These are phyloP conservation scores for Cricetomys ansorgei DNA, from an alignment of 2,113 vertebrate genomes.

Conservation along the genomic window DNA sequence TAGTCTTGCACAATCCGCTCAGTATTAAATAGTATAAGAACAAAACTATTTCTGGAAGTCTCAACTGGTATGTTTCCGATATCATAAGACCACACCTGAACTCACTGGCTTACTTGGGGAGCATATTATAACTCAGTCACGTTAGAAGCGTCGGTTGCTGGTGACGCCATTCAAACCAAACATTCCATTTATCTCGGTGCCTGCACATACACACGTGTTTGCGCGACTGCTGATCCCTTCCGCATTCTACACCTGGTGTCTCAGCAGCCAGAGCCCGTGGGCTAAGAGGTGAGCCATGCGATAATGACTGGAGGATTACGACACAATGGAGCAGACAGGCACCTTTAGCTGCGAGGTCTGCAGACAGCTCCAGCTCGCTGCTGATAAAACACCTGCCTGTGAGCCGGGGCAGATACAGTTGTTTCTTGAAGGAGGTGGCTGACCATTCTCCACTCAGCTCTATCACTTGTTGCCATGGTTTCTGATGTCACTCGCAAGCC, in stretches of 20 bases:
- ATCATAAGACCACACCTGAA: neutral
- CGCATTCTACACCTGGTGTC: neutral
- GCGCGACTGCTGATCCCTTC: neutral
- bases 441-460: neutral
- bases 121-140: neutral
- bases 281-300: neutral
- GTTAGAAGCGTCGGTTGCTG: neutral
- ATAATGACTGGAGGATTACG: accelerated
- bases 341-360: neutral
- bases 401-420: neutral
- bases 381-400: neutral
- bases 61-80: neutral
- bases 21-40: neutral
- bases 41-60: slow-evolving; percentile 6
- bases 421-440: neutral
- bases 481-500: neutral
- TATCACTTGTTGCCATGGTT: neutral
- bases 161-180: neutral
- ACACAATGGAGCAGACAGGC: neutral
- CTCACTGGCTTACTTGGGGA: neutral
- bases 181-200: neutral
- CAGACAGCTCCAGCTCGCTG: neutral
- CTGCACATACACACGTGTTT: neutral
- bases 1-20: neutral
- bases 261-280: neutral